phyloP scores from a whole-genome alignment of 1,140 invertebrate species.

The Meloidogyne exigua region DNA sequence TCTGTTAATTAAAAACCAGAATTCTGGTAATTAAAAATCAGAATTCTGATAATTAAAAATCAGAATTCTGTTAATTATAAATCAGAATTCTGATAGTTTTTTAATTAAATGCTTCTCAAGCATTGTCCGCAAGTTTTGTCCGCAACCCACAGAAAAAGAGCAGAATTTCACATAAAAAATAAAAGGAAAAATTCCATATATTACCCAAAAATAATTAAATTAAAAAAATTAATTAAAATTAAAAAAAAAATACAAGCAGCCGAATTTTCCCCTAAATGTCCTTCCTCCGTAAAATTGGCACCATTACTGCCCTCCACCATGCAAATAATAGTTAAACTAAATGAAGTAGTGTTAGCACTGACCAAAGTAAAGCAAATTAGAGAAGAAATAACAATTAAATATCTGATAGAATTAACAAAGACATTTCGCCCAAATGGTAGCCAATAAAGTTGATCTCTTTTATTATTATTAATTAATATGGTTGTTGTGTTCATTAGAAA shows the following conservation, averaged over 20 bases:
- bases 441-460: background rate
- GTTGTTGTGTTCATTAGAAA: no score
- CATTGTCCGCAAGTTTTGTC: no score
- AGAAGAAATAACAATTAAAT: conserved; percentile 5
- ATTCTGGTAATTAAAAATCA: no score
- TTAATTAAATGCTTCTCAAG: no score
- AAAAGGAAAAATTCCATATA: no score
- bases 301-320: conserved; percentile 7
- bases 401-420: background rate
- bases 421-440: background rate
- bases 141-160: no score
- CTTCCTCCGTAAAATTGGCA: background rate
- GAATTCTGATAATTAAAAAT: no score
- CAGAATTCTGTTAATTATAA: no score
- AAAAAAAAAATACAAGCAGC: background rate
- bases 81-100: no score
- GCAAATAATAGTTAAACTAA: conserved; percentile 11
- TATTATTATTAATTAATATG: background rate
- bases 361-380: conserved; percentile 9
- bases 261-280: background rate
- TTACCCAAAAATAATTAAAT: no score
- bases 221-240: background rate
- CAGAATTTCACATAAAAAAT: no score
- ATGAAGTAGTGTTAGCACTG: conserved; percentile 9
- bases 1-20: no score